Base-by-base conservation (phyloP, 2,113 vertebrate genomes). In the Megalops atlanticus region DNA sequence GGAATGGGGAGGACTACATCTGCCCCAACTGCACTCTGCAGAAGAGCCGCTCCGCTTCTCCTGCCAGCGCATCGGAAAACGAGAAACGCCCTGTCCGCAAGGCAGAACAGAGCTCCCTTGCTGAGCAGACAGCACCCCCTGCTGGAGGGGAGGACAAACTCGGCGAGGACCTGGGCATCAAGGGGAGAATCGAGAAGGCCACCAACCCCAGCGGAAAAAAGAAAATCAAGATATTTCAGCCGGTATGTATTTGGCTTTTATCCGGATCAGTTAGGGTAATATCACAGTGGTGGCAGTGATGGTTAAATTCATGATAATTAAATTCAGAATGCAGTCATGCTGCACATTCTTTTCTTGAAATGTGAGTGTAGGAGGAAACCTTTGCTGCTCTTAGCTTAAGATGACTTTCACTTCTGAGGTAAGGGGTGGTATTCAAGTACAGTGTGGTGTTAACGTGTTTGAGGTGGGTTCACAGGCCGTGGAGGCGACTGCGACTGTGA, bases 201-300 rank as follows among this genome's bases (percentile, higher is more conserved):
- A 94, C 95, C 16, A 96, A 98, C 89, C 98, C 98, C 35, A 99
- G 96, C 69, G 97, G 98, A 74, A 99, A 99, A 92, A 99, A 98
- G 89, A 99, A 98, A 82, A 96, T 99, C 5, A 99, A 99, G 94
- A 99, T 99, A 91, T 99, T 99, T 93, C 97, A 99, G 84, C 98
- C 98, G 89, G 98, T 99, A 92, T 92, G 96, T 96, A 43, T 74
- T 38, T 27, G 16, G 39, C 69, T 7, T 74, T 58, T 47, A 73
- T 79, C n/a, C n/a, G 4, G 4, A 8, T 31, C 12, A 12, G 38
- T n/a, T 75, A 45, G 24, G 6, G 15, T 27, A 74, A 12, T 27
- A 10, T 74, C 71, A 27, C 18, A 12, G 10, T 38, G 35, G 69
- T 71, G 69, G 31, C 16, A 2, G 24, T 21, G 21, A 24, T 45